Evolutionary conservation across 2,888 invertebrate genomes (phyloP).

Genomic region (Malacosoma neustria): DNA sequence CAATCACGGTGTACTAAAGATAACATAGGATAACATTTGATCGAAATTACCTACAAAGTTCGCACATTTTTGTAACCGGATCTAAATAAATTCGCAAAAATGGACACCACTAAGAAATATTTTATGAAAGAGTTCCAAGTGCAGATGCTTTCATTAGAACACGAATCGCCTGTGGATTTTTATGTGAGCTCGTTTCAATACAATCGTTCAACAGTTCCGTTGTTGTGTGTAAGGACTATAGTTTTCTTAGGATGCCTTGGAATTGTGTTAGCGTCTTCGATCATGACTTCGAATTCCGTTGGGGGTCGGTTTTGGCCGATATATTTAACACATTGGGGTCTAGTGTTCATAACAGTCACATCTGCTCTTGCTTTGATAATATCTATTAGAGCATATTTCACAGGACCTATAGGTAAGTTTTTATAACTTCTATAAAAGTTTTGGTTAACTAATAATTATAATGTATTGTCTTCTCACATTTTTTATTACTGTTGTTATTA

Average conservation of each 20-base stretch:
- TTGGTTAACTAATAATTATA: no score
- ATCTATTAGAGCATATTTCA: slow-evolving; percentile 28
- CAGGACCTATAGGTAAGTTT: slow-evolving; percentile 48
- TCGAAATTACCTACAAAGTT: neutral
- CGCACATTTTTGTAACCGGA: neutral
- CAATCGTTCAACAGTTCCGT: slow-evolving; percentile 33
- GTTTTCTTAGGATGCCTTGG: slow-evolving; percentile 38
- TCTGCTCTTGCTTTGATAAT: slow-evolving; percentile 36
- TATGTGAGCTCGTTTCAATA: slow-evolving; percentile 41
- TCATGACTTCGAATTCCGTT: slow-evolving; percentile 18
- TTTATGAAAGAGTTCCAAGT: slow-evolving; percentile 36
- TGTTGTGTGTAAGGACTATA: slow-evolving; percentile 34
- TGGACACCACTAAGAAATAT: slow-evolving; percentile 40
- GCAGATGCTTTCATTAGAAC: slow-evolving; percentile 32
- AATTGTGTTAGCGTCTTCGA: slow-evolving; percentile 34
- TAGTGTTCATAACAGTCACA: slow-evolving; percentile 36
- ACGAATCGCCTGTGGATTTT: slow-evolving; percentile 41
- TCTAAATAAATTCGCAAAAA: slow-evolving; percentile 16
- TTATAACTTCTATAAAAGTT: no score
- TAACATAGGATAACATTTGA: neutral
- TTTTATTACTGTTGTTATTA: no score
- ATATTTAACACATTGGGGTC: slow-evolving; percentile 58
- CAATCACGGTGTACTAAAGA: neutral
- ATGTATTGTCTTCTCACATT: no score
- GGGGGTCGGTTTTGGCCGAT: slow-evolving; percentile 37